A percentile compares a stretch with the other conserved stretches of the same genome.
phyloP scores from a whole-genome alignment of 2,113 vertebrate species.

The Oenanthe oenanthe region DNA sequence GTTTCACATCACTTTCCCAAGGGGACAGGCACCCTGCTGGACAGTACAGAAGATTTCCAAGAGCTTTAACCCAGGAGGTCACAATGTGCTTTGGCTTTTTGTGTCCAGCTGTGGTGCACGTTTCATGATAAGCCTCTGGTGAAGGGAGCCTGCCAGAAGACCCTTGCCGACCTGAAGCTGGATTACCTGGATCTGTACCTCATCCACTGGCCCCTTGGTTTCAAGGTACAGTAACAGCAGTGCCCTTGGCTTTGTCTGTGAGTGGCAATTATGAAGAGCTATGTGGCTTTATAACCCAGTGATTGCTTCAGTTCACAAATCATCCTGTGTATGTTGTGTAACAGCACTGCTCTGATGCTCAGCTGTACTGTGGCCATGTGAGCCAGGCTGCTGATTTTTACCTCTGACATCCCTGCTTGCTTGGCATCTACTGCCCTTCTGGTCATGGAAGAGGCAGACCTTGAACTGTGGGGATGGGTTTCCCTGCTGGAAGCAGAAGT shows the following conservation, averaged over 20 bases:
- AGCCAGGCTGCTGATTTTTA: neutral
- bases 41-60: neutral
- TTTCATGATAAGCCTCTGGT: slow-evolving; percentile 86
- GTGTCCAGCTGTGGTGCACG: slow-evolving; percentile 88
- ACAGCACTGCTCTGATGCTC: neutral
- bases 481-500: neutral
- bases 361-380: neutral
- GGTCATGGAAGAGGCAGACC: neutral
- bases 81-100: neutral
- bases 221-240: slow-evolving; percentile 77
- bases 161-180: slow-evolving; percentile 84
- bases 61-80: neutral
- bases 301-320: neutral
- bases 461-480: neutral
- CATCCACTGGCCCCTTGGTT: slow-evolving; percentile 91
- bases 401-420: neutral
- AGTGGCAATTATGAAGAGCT: neutral
- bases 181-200: slow-evolving; percentile 94
- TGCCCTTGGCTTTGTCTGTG: neutral
- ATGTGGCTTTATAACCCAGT: neutral
- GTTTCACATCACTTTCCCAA: neutral
- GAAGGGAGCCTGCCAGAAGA: slow-evolving; percentile 84
- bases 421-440: neutral
- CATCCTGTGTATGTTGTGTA: neutral
- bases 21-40: neutral